phyloP scores from a whole-genome alignment of 2,888 invertebrate genomes.

The Octonoba sinensis region DNA sequence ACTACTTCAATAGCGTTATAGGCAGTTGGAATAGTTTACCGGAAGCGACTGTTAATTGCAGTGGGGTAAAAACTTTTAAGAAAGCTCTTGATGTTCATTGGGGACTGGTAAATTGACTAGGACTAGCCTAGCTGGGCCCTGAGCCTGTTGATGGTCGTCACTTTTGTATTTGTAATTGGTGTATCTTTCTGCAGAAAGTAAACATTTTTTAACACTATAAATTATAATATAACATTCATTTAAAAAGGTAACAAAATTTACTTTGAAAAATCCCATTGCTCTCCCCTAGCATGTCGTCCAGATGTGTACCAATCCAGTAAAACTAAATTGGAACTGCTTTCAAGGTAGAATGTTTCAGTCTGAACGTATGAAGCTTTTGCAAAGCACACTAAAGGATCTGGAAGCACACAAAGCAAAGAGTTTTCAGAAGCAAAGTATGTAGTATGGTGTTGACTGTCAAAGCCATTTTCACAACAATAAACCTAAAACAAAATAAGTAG shows the following conservation, averaged over 20 bases:
- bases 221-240: background rate
- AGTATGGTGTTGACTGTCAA: constrained; percentile 32
- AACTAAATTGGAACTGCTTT: constrained; percentile 37
- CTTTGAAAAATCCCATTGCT: constrained; percentile 57
- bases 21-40: no score
- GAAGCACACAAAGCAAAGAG: constrained; percentile 47
- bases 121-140: no score
- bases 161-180: no score
- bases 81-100: no score
- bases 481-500: constrained; percentile 26
- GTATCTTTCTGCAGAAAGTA: no score
- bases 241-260: background rate
- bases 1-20: no score
- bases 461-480: constrained; percentile 46
- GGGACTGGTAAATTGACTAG: no score
- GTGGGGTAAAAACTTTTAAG: no score
- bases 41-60: no score
- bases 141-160: no score
- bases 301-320: constrained; percentile 60
- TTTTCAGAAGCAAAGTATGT: constrained; percentile 23
- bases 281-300: constrained; percentile 54
- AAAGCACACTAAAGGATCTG: constrained; percentile 59
- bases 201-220: background rate
- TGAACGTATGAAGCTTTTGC: constrained; percentile 49
- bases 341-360: constrained; percentile 42